phyloP scores from a whole-genome alignment of 1,140 invertebrate genomes.

The Aradophagus sp. region DNA sequence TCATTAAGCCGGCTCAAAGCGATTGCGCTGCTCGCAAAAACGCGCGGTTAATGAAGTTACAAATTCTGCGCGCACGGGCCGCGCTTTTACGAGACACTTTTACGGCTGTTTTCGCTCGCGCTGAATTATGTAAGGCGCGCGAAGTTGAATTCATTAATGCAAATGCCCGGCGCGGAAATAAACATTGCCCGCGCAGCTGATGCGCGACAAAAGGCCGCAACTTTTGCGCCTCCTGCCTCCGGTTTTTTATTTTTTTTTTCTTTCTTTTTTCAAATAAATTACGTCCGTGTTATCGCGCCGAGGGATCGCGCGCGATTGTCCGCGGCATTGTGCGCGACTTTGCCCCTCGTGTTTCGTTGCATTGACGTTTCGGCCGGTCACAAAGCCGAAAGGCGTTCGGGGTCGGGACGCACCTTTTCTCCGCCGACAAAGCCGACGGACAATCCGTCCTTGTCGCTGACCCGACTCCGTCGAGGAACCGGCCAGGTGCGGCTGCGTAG shows the following conservation, averaged over 20 bases:
- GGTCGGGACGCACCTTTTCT: no score
- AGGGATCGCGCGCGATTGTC: slow-evolving; percentile 22
- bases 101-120: slow-evolving; percentile 22
- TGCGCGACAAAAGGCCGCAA: slow-evolving; percentile 15
- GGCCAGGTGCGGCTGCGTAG: no score
- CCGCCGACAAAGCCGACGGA: no score
- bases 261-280: no score
- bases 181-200: slow-evolving; percentile 31
- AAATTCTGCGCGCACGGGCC: slow-evolving; percentile 21
- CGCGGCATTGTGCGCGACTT: slow-evolving; percentile 6
- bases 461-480: no score
- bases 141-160: slow-evolving; percentile 39
- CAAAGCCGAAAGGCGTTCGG: no score
- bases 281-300: no score
- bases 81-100: slow-evolving; percentile 36
- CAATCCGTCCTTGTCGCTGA: no score
- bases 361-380: no score
- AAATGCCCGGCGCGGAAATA: slow-evolving; percentile 29
- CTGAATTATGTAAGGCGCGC: slow-evolving; percentile 31
- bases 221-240: slow-evolving; percentile 10
- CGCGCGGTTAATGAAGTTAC: slow-evolving; percentile 36
- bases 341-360: no score
- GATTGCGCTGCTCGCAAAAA: slow-evolving; percentile 16
- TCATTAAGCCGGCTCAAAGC: slow-evolving; percentile 16
- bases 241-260: no score